A percentile compares a stretch with the other conserved stretches of the same genome.
These are phyloP conservation scores for Pherbina coryleti DNA, from an alignment of 2,888 invertebrate genomes.

Conservation along the genomic window DNA sequence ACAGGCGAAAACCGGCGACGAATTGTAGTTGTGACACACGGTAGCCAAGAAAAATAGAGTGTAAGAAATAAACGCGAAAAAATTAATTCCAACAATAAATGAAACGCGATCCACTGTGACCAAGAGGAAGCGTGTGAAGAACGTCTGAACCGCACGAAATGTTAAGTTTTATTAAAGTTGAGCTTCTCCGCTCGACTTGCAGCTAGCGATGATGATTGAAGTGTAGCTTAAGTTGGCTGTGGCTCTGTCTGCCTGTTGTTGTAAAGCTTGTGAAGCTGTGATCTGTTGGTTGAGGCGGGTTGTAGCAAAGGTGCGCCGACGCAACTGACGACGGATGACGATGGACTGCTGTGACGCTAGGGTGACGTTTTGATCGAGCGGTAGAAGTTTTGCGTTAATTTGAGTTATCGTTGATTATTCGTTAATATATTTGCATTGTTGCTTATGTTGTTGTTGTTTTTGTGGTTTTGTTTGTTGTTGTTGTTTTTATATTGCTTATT, in stretches of 20 bases:
- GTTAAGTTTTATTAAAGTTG: slow-evolving; percentile 63
- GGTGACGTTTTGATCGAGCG: slow-evolving; percentile 22
- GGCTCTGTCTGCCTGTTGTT: background rate
- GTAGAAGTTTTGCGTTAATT: slow-evolving; percentile 10
- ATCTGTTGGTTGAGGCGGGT: background rate
- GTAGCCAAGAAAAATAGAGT: background rate
- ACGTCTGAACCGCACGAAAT: slow-evolving; percentile 64
- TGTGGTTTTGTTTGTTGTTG: background rate
- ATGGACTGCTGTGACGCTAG: background rate
- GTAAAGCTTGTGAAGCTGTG: slow-evolving; percentile 1
- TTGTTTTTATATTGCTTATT: slow-evolving; percentile 17
- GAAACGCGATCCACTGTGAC: slow-evolving; percentile 12
- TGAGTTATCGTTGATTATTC: slow-evolving; percentile 28
- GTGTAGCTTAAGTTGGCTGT: background rate
- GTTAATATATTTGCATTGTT: slow-evolving; percentile 19
- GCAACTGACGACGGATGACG: background rate
- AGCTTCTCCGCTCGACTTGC: slow-evolving; percentile 47
- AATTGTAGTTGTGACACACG: background rate
- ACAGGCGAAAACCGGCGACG: background rate
- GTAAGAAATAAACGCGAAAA: background rate
- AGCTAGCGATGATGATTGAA: background rate
- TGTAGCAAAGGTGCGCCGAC: background rate
- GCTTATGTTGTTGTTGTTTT: background rate
- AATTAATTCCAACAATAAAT: background rate
- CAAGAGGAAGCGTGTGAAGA: slow-evolving; percentile 14